Percentiles rank a stretch among this genome's conserved stretches.
These are phyloP conservation scores for Sarcophaga peregrina DNA, from an alignment of 1,140 invertebrate genomes.

Conservation along the genomic window DNA sequence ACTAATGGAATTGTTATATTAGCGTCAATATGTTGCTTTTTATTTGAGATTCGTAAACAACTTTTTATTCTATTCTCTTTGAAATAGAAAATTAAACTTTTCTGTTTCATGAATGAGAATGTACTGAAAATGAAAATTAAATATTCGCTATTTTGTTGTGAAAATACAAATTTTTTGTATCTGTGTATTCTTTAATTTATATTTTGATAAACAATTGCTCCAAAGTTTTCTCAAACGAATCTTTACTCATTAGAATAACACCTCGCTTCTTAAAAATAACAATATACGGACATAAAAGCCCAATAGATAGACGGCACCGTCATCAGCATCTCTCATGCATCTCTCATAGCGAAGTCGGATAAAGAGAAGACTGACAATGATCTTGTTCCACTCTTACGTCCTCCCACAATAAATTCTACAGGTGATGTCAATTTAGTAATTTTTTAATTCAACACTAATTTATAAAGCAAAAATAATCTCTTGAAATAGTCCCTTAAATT, in stretches of 20 bases:
- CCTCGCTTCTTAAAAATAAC: background rate
- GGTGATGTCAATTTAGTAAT: background rate
- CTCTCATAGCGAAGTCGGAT: background rate
- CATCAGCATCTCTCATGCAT: background rate
- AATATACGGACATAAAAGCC: background rate
- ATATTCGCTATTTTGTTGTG: background rate
- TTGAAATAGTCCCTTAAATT: too few species aligned
- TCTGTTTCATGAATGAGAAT: constrained; percentile 3
- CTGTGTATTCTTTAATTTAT: too few species aligned
- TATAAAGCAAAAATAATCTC: too few species aligned
- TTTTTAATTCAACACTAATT: too few species aligned
- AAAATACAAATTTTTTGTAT: too few species aligned
- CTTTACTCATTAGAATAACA: background rate
- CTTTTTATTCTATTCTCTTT: background rate
- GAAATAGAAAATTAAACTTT: background rate
- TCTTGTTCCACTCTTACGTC: constrained; percentile 23
- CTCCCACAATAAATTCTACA: constrained; percentile 23
- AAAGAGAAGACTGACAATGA: background rate
- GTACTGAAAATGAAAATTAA: background rate
- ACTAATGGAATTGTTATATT: too few species aligned
- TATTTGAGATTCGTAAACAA: too few species aligned
- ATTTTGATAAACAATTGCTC: background rate
- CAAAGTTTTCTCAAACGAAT: background rate
- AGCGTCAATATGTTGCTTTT: too few species aligned
- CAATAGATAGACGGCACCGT: background rate